Evolutionary conservation across 2,113 vertebrate species (phyloP).

Genomic region (Myocastor coypus): DNA sequence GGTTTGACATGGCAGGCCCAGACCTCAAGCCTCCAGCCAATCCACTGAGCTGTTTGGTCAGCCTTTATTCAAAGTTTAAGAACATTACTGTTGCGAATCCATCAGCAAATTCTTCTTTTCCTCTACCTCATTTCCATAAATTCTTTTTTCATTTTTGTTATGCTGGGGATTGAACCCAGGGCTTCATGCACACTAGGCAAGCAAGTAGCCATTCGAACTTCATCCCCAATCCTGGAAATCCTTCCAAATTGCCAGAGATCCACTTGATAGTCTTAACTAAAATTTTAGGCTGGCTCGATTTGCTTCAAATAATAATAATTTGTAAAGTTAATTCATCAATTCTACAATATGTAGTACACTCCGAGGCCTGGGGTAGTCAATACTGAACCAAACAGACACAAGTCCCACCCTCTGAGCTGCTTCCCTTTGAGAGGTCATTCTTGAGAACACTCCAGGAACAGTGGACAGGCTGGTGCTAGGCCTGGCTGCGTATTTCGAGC

Average conservation of each 20-base stretch:
- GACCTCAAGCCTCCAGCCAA: no score
- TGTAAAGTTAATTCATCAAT: background rate
- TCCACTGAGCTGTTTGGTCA: no score
- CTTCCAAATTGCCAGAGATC: background rate
- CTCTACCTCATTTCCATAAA: background rate
- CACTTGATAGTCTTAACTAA: slow-evolving; percentile 12
- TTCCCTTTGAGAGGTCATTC: background rate
- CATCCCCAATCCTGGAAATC: background rate
- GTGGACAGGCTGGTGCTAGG: background rate
- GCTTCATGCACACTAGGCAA: background rate
- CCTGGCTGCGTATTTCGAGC: background rate
- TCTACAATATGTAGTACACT: background rate
- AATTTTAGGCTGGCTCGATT: background rate
- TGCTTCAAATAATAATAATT: background rate
- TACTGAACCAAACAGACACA: background rate
- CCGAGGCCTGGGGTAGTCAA: background rate
- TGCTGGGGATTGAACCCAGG: background rate
- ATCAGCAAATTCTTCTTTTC: background rate
- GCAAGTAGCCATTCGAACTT: background rate
- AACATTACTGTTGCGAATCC: background rate
- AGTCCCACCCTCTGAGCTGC: background rate
- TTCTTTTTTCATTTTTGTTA: background rate
- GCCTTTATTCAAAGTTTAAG: background rate
- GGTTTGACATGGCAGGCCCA: no score
- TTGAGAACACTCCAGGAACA: background rate